These are phyloP conservation scores for Loxodonta africana DNA, from an alignment of 2,113 vertebrate species.

Conservation along the genomic window DNA sequence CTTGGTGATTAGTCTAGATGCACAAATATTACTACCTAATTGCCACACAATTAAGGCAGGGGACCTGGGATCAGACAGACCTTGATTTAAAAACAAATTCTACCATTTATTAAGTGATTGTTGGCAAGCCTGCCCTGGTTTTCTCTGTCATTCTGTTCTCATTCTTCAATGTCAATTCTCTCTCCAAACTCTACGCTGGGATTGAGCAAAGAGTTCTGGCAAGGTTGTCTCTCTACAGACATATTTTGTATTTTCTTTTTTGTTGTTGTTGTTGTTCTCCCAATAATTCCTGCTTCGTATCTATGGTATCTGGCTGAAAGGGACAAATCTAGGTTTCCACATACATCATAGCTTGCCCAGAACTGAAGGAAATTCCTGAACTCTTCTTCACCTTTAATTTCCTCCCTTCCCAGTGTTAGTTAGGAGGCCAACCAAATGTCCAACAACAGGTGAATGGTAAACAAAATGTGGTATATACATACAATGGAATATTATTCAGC, in stretches of 20 bases:
- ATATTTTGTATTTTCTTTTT: neutral
- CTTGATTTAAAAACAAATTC: neutral
- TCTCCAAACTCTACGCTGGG: neutral
- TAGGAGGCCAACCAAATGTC: neutral
- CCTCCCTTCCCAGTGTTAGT: neutral
- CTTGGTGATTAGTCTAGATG: neutral
- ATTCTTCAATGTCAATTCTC: neutral
- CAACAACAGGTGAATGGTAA: no score
- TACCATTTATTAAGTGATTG: neutral
- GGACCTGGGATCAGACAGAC: neutral
- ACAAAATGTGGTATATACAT: no score
- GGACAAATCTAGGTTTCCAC: neutral
- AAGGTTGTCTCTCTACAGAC: neutral
- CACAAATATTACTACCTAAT: neutral
- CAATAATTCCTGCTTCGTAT: neutral
- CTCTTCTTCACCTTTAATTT: neutral
- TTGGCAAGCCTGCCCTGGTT: neutral
- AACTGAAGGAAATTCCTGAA: neutral
- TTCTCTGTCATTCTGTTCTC: neutral
- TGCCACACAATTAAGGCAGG: neutral
- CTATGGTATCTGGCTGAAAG: neutral
- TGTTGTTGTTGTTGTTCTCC: neutral
- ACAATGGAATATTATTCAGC: no score
- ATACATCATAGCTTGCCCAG: neutral
- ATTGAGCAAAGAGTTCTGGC: neutral